Evolutionary conservation across 1,140 invertebrate genomes (phyloP).

Genomic region (Drosophila sturtevanti): DNA sequence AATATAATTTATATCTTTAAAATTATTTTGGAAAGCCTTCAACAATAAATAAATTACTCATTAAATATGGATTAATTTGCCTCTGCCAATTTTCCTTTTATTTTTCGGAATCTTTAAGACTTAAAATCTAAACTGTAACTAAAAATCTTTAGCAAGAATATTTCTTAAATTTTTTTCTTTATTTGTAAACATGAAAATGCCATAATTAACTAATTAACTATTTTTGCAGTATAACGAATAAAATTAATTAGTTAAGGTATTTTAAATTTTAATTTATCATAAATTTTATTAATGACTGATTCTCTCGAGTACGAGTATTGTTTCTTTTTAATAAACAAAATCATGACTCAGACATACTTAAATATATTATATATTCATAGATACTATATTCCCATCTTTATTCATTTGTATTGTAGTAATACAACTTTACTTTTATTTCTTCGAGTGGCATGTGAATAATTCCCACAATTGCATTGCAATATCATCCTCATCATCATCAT

Average conservation of each 20-base stretch:
- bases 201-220: too few relatives aligned
- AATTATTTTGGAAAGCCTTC: too few relatives aligned
- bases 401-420: slow-evolving; percentile 4
- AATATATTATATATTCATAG: background rate
- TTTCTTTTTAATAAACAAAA: background rate
- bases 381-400: background rate
- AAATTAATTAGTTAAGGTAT: background rate
- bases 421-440: background rate
- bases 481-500: background rate
- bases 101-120: too few relatives aligned
- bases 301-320: background rate
- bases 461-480: slow-evolving; percentile 6
- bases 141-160: too few relatives aligned
- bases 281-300: background rate
- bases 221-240: too few relatives aligned
- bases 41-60: too few relatives aligned
- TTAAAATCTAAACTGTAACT: too few relatives aligned
- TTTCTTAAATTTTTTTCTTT: too few relatives aligned
- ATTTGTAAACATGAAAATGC: too few relatives aligned
- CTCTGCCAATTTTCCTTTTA: too few relatives aligned
- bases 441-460: slow-evolving; percentile 7
- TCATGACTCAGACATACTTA: background rate
- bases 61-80: too few relatives aligned
- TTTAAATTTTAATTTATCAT: background rate
- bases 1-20: too few relatives aligned